Evolutionary conservation across 1,140 invertebrate genomes (phyloP).

Genomic region (Pantala flavescens): DNA sequence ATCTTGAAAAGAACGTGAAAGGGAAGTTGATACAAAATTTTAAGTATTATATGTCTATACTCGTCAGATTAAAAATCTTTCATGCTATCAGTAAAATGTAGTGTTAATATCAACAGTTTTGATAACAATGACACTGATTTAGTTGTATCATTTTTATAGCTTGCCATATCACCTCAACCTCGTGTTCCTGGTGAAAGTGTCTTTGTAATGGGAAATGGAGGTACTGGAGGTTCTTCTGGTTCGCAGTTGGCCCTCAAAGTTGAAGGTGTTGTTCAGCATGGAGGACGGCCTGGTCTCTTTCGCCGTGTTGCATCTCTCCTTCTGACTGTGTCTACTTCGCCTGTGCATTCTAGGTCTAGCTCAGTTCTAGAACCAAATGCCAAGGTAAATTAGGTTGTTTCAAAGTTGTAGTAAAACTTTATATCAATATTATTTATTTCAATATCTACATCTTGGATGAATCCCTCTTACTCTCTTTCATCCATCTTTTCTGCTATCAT

Average conservation of each 20-base stretch:
- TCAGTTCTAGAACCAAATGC: conserved; percentile 29
- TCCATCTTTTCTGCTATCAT: too few relatives aligned
- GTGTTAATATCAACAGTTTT: too few relatives aligned
- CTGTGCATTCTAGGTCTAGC: conserved; percentile 33
- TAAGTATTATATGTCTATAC: too few relatives aligned
- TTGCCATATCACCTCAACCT: conserved; percentile 76
- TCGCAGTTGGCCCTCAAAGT: conserved; percentile 74
- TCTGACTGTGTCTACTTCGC: conserved; percentile 40
- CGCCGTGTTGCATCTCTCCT: conserved; percentile 33
- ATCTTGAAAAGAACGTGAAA: too few relatives aligned
- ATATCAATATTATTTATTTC: too few relatives aligned
- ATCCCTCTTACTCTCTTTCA: too few relatives aligned
- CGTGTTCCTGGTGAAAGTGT: conserved; percentile 46
- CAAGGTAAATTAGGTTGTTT: conserved; percentile 26
- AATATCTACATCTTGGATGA: too few relatives aligned
- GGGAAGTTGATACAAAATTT: too few relatives aligned
- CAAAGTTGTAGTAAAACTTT: too few relatives aligned
- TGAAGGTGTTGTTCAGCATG: conserved; percentile 74
- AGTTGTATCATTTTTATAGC: conserved; percentile 33
- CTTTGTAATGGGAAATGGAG: conserved; percentile 19
- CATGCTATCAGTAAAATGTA: too few relatives aligned
- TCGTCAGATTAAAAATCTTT: too few relatives aligned
- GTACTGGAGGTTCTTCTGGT: conserved; percentile 36
- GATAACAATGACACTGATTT: too few relatives aligned
- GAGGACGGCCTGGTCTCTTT: conserved; percentile 50